Evolutionary conservation across 1,140 invertebrate genomes (phyloP).

Genomic region (Augochlora pura): DNA sequence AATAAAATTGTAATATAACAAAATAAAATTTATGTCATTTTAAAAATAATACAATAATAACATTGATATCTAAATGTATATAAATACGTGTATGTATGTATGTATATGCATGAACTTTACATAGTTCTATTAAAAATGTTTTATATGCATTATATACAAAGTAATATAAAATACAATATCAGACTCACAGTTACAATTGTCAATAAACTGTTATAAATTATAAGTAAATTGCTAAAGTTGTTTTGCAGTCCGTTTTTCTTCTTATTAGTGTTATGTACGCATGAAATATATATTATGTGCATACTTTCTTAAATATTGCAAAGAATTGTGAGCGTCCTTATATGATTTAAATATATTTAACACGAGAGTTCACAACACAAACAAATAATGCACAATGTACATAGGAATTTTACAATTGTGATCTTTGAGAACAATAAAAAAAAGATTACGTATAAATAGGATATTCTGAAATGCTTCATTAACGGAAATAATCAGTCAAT

Average conservation of each 20-base stretch:
- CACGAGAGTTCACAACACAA: not conserved
- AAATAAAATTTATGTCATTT: conserved; percentile 23
- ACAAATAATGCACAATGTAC: conserved; percentile 6
- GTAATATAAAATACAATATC: conserved; percentile 47
- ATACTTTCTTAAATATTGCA: conserved; percentile 8
- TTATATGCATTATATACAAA: conserved; percentile 37
- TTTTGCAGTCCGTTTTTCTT: not conserved
- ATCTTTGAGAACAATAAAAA: conserved; percentile 12
- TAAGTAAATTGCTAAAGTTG: conserved; percentile 22
- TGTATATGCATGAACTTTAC: conserved; percentile 33
- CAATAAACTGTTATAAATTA: conserved; percentile 26
- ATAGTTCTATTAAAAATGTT: conserved; percentile 40
- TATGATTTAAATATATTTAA: conserved; percentile 33
- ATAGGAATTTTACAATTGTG: conserved; percentile 18
- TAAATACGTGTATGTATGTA: not conserved
- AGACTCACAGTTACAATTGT: conserved; percentile 13
- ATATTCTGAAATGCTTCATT: not conserved
- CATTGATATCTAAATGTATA: conserved; percentile 34
- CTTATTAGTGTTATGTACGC: not conserved
- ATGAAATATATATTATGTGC: conserved; percentile 7
- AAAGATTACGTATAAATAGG: conserved; percentile 21
- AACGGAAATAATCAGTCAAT: not conserved
- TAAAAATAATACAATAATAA: conserved; percentile 29
- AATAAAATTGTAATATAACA: conserved; percentile 9
- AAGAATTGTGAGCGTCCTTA: conserved; percentile 12